These are phyloP conservation scores for Thamnaconus septentrionalis DNA, from an alignment of 2,113 vertebrate genomes.

Conservation along the genomic window DNA sequence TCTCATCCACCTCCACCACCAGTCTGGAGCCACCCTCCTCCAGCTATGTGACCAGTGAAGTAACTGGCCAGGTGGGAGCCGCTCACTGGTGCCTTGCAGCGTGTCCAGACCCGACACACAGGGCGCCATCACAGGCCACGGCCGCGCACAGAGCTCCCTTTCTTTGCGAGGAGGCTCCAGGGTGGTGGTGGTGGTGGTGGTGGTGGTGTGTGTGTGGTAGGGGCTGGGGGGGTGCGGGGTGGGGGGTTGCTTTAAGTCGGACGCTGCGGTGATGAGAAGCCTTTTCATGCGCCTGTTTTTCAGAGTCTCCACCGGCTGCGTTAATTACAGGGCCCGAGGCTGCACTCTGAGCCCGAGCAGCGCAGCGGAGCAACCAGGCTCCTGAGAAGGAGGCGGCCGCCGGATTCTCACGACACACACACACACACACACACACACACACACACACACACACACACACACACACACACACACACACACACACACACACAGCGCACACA, in stretches of 20 bases:
- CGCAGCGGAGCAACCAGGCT: conserved; percentile 30
- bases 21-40: too few relatives aligned
- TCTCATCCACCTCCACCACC: too few relatives aligned
- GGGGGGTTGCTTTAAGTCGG: conserved; percentile 51
- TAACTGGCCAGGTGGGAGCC: background rate
- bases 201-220: too few relatives aligned
- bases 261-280: conserved; percentile 61
- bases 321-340: conserved; percentile 72
- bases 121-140: conserved; percentile 31
- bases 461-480: too few relatives aligned
- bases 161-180: conserved; percentile 30
- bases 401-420: conserved; percentile 63
- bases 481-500: too few relatives aligned
- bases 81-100: background rate
- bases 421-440: conserved; percentile 17
- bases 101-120: conserved; percentile 46
- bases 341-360: conserved; percentile 64
- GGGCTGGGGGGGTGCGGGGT: background rate
- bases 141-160: conserved; percentile 55
- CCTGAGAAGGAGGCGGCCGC: conserved; percentile 64
- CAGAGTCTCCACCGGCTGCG: conserved; percentile 48
- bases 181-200: too few relatives aligned
- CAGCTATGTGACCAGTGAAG: background rate
- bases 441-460: background rate
- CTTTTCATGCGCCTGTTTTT: conserved; percentile 62